Conservation (phyloP, 1,140 invertebrate genomes). For the Calosoma granatense region DNA sequence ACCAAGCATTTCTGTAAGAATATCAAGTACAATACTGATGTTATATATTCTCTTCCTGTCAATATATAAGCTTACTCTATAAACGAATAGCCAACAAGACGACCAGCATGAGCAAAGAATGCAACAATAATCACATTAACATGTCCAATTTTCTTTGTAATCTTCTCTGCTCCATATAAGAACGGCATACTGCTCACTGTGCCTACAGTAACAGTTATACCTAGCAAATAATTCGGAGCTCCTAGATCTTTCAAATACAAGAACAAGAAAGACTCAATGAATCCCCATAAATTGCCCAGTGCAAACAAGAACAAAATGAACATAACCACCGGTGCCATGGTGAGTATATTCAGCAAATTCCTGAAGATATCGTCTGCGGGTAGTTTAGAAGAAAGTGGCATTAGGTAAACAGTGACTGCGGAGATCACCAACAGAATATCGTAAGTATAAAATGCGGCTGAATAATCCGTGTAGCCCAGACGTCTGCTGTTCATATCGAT, state of each 20-base stretch:
- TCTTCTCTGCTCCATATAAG: slow-evolving; percentile 65
- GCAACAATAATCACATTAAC: slow-evolving; percentile 72
- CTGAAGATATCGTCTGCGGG: slow-evolving; percentile 60
- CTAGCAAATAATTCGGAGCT: slow-evolving; percentile 67
- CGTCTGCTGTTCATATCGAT: slow-evolving; percentile 55
- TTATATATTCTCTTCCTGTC: slow-evolving; percentile 7
- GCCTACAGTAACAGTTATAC: slow-evolving; percentile 71
- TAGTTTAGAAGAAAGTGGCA: slow-evolving; percentile 60
- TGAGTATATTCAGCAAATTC: slow-evolving; percentile 58
- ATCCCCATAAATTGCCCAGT: slow-evolving; percentile 72
- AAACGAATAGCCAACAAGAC: slow-evolving; percentile 72
- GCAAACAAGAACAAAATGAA: slow-evolving; percentile 69
- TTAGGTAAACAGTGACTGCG: slow-evolving; percentile 54
- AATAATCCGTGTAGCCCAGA: slow-evolving; percentile 65
- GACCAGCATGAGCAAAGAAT: slow-evolving; percentile 67
- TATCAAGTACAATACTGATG: slow-evolving; percentile 12
- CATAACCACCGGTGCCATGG: slow-evolving; percentile 60
- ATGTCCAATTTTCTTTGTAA: slow-evolving; percentile 69
- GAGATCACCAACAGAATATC: slow-evolving; percentile 58
- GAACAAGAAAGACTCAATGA: slow-evolving; percentile 76
- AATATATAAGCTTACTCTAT: slow-evolving; percentile 53
- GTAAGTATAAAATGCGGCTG: slow-evolving; percentile 65
- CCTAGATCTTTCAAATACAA: slow-evolving; percentile 71
- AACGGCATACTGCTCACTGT: slow-evolving; percentile 72
- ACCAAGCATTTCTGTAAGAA: slow-evolving; percentile 65